Percentiles rank a stretch among this genome's conserved stretches.
phyloP scores from a whole-genome alignment of 2,888 invertebrate genomes.

The Mesodorylaimus sp. region DNA sequence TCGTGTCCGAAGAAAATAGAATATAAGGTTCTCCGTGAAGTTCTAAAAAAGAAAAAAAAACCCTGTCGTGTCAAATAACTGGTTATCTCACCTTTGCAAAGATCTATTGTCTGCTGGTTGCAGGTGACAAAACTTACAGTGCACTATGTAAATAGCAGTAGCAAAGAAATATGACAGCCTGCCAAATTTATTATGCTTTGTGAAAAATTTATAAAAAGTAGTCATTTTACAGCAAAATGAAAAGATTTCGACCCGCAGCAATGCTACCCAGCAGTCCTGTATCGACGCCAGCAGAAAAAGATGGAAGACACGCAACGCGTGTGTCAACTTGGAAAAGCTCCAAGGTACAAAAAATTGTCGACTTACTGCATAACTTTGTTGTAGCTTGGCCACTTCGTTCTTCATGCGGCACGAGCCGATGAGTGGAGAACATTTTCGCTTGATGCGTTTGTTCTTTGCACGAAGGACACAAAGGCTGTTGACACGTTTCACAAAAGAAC shows the following conservation, averaged over 20 bases:
- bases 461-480: conserved; percentile 50
- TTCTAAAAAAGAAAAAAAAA: conserved; percentile 3
- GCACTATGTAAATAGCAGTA: no score
- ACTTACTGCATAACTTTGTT: conserved; percentile 43
- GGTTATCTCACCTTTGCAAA: no score
- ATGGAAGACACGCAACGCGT: background rate
- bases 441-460: conserved; percentile 54
- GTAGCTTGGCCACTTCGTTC: conserved; percentile 39
- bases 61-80: background rate
- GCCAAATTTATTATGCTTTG: no score
- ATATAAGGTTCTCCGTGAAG: conserved; percentile 54
- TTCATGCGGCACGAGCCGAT: conserved; percentile 52
- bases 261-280: background rate
- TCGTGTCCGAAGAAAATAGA: conserved; percentile 51
- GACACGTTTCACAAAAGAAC: conserved; percentile 60
- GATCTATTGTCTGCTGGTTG: no score
- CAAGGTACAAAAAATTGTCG: conserved; percentile 7
- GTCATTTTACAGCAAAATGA: no score
- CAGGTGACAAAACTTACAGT: no score
- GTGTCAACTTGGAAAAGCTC: no score
- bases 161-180: no score
- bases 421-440: conserved; percentile 56
- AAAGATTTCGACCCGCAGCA: no score
- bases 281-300: background rate
- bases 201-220: no score